Evolutionary conservation across 1,140 invertebrate genomes (phyloP).

Genomic region (Thalassaphorura encarpata): DNA sequence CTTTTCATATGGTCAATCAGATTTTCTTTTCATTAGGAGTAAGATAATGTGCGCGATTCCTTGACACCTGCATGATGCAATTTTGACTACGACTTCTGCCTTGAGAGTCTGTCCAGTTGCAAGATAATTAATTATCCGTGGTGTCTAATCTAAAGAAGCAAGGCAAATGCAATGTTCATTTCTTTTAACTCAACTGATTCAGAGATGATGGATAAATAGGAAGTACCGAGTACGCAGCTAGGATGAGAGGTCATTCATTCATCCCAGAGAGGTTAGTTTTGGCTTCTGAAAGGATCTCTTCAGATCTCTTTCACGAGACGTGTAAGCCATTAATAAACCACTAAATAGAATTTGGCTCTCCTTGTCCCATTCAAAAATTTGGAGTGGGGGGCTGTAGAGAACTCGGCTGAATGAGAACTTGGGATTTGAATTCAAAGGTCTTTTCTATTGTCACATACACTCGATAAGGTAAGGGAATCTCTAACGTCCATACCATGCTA

Average conservation of each 20-base stretch:
- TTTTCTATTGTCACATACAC: too few species aligned
- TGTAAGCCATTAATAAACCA: slow-evolving; percentile 30
- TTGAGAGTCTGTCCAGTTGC: too few species aligned
- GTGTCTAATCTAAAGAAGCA: background rate
- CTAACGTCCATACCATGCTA: too few species aligned
- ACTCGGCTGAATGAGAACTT: too few species aligned
- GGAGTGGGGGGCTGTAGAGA: slow-evolving; percentile 6
- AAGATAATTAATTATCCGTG: too few species aligned
- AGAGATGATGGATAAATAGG: background rate
- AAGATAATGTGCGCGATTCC: too few species aligned
- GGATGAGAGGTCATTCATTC: background rate
- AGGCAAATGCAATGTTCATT: background rate
- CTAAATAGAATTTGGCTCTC: slow-evolving; percentile 29
- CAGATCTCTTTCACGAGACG: slow-evolving; percentile 3
- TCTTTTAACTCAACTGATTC: background rate
- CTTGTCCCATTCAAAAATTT: slow-evolving; percentile 18
- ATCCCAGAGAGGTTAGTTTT: background rate
- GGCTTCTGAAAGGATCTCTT: slow-evolving; percentile 5
- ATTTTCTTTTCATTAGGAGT: too few species aligned
- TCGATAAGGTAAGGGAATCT: too few species aligned
- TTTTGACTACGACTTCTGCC: too few species aligned
- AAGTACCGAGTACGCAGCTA: background rate
- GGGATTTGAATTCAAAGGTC: too few species aligned
- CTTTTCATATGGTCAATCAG: too few species aligned
- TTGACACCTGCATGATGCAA: too few species aligned